Evolutionary conservation across 2,797 vertebrate species (phyloP).

Genomic region (Moxostoma hubbsi): DNA sequence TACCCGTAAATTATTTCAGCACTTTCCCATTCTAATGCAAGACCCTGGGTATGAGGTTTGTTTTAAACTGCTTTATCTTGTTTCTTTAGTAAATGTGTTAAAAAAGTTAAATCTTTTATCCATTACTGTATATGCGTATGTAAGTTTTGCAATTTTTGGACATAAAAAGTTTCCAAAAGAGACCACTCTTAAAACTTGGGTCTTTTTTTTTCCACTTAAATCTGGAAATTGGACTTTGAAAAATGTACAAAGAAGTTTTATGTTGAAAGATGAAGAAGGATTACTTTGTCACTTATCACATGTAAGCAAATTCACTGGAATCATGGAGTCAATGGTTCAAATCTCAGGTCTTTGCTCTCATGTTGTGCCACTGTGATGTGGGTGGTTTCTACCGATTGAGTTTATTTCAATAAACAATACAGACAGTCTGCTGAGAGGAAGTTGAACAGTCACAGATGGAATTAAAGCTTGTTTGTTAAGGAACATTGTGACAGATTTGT

Average conservation of each 20-base stretch:
- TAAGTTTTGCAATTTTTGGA: constrained; percentile 16
- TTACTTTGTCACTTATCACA: no score
- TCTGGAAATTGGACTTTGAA: no score
- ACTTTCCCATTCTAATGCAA: constrained; percentile 33
- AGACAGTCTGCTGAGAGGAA: constrained; percentile 7
- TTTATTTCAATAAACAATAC: constrained; percentile 21
- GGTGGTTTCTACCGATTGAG: constrained; percentile 31
- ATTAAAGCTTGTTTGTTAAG: no score
- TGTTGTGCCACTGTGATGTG: constrained; percentile 17
- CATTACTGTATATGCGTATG: not conserved
- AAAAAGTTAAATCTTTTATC: not conserved
- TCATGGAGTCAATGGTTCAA: constrained; percentile 36
- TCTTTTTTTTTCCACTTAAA: no score
- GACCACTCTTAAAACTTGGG: no score
- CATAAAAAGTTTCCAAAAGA: not conserved
- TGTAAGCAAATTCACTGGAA: no score
- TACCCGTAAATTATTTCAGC: constrained; percentile 25
- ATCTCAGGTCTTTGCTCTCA: constrained; percentile 29
- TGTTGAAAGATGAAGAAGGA: no score
- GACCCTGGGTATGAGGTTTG: not conserved
- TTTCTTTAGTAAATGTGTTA: constrained; percentile 19
- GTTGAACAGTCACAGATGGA: not conserved
- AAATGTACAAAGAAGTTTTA: no score
- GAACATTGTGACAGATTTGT: constrained; percentile 1
- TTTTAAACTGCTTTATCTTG: constrained; percentile 31